Evolutionary conservation across 2,113 vertebrate species (phyloP), one percentile per base, ranked within the genome.

Genomic region (Casuarius casuarius): DNA sequence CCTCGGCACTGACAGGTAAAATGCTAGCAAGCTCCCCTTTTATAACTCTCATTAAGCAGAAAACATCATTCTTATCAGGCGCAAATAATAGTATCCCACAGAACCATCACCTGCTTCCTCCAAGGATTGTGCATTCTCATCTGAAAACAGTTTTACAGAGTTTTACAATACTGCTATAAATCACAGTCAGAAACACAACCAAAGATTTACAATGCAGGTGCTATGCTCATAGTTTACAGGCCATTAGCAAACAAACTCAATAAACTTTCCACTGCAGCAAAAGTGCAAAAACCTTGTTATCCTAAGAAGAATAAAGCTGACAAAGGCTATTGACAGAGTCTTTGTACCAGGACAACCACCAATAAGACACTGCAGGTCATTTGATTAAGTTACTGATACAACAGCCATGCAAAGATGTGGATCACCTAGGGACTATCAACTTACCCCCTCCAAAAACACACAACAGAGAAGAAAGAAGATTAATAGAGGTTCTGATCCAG

Each of bases 71-170:
- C 26, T 78, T 8, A 80, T 12, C 48, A 5, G 25, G 29, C 3
- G 10, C 1, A 18, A 38, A 1, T 7, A 65, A 26, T 46, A 19
- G 40, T 7, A 9, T 38, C 62, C 76, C 1, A 0, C 2, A 5
- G 25, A 95, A 71, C 35, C 62, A n/a, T 22, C 0, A 0, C 33
- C 35, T 78, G 17, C 72, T 67, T 82, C 38, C 63, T 72, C 52
- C 0, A 0, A 25, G 63, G 33, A 22, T 42, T 46, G 15, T 4
- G 8, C 28, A 59, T 23, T 54, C 54, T 87, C 84, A 66, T 14
- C 71, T 1, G 3, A 77, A 91, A 63, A 17, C 13, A 40, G 54
- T 2, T 58, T 26, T 38, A 61, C 31, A 51, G 49, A 62, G 26
- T 62, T 92, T 80, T 68, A 77, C 5, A 10, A 2, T 61, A 46